Evolutionary conservation across 2,113 vertebrate genomes (phyloP), one percentile per base, ranked within the genome.

Genomic region (Aptenodytes forsteri): DNA sequence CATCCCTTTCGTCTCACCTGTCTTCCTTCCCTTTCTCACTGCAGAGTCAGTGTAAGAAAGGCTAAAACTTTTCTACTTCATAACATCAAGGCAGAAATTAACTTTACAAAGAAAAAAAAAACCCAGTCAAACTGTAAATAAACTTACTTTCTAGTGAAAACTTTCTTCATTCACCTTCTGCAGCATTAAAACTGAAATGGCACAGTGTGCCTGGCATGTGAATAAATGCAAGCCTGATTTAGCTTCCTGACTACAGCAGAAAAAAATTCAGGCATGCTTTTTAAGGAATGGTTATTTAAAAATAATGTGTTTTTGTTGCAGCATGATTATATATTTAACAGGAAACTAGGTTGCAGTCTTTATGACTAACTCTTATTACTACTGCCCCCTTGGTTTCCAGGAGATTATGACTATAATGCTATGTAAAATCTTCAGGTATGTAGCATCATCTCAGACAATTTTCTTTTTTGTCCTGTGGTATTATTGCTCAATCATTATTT

Each of bases 221-320:
- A 85, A 69, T 88, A 82, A 90, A 83, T 67, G 58, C 27, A 70
- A 86, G 77, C 54, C 79, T 76, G 55, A 36, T 77, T 70, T 65
- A 80, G 70, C 71, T 91, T 93, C 77, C 42, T 89, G 94, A 62
- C 70, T 90, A 62, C 16, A 86, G 58, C 49, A 91, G 66, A 75
- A 93, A 92, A 89, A 89, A 90, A 85, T 8, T 69, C 59, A 59
- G 58, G n/a, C 46, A 13, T 86, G 32, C 66, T 88, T 95, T 93
- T 93, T 70, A 96, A 90, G 77, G 87, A 89, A 89, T 65, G 50
- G 73, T 85, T 96, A 87, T 96, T 97, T 95, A 72, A 94, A 96
- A 96, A 58, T 70, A 73, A 89, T 85, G 84, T 93, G 79, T 23
- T 96, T 93, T 87, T 84, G 20, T 94, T 95, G 89, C 91, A 77